phyloP scores from a whole-genome alignment of 2,888 invertebrate genomes.

The Polymixis lichenea region DNA sequence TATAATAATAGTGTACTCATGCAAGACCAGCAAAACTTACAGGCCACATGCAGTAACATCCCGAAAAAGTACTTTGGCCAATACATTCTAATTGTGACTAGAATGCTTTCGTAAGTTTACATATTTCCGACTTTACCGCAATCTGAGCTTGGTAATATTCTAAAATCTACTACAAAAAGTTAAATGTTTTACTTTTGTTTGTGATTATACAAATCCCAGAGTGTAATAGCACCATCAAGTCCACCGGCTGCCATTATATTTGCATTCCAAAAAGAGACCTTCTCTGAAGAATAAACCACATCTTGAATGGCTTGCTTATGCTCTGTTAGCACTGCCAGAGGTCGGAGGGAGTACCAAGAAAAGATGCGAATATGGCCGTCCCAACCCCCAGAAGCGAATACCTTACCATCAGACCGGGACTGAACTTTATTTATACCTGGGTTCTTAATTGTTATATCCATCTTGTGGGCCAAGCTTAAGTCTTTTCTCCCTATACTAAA shows the following conservation, averaged over 20 bases:
- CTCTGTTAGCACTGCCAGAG: conserved; percentile 93
- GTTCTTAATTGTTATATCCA: conserved; percentile 93
- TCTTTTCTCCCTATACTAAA: conserved; percentile 90
- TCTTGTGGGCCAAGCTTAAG: conserved; percentile 90
- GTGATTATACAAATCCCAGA: conserved; percentile 95
- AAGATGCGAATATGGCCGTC: conserved; percentile 94
- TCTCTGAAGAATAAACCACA: conserved; percentile 92
- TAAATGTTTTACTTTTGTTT: conserved; percentile 80
- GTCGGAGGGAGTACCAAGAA: conserved; percentile 94
- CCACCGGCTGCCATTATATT: conserved; percentile 95
- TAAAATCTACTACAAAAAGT: conserved; percentile 59
- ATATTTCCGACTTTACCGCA: conserved; percentile 53
- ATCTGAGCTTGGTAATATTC: conserved; percentile 62
- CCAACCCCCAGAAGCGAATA: conserved; percentile 94
- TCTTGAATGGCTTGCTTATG: conserved; percentile 93
- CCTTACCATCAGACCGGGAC: conserved; percentile 93
- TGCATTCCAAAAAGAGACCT: conserved; percentile 93
- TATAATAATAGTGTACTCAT: conserved; percentile 60
- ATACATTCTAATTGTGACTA: conserved; percentile 57
- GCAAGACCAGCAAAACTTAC: conserved; percentile 45
- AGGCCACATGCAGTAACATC: conserved; percentile 50
- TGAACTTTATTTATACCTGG: conserved; percentile 93
- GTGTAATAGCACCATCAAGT: conserved; percentile 93
- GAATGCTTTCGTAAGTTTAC: conserved; percentile 54
- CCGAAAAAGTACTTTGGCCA: conserved; percentile 60